phyloP scores from a whole-genome alignment of 2,888 invertebrate genomes.

The Unio delphinus region DNA sequence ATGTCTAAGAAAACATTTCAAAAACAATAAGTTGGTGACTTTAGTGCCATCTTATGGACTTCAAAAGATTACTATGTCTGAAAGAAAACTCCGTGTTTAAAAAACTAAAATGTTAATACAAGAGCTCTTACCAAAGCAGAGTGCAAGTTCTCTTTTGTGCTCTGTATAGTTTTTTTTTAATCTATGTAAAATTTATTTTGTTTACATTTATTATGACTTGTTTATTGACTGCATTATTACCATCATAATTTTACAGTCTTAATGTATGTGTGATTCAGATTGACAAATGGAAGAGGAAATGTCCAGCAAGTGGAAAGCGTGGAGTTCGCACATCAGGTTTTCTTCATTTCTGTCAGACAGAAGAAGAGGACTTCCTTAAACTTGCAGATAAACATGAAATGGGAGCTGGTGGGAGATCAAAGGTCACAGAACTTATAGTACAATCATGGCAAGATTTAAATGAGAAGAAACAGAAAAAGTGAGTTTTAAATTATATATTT shows the following conservation, averaged over 20 bases:
- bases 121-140: no score
- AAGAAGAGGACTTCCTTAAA: background rate
- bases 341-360: constrained; percentile 49
- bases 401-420: background rate
- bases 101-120: no score
- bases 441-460: constrained; percentile 80
- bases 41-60: no score
- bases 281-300: constrained; percentile 53
- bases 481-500: constrained; percentile 66
- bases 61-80: no score
- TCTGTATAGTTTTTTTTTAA: no score
- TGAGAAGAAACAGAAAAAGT: constrained; percentile 76
- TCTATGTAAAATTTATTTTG: no score
- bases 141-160: no score
- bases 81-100: no score
- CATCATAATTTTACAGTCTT: background rate
- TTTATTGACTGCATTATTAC: no score
- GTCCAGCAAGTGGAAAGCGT: background rate
- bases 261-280: constrained; percentile 36
- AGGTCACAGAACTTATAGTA: constrained; percentile 10
- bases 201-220: no score
- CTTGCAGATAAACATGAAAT: constrained; percentile 6
- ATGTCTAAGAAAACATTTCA: no score
- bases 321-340: constrained; percentile 44
- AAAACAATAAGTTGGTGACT: no score